Base-by-base conservation (phyloP, 2,888 invertebrate genomes). In the Acrocyrtus sp. region DNA sequence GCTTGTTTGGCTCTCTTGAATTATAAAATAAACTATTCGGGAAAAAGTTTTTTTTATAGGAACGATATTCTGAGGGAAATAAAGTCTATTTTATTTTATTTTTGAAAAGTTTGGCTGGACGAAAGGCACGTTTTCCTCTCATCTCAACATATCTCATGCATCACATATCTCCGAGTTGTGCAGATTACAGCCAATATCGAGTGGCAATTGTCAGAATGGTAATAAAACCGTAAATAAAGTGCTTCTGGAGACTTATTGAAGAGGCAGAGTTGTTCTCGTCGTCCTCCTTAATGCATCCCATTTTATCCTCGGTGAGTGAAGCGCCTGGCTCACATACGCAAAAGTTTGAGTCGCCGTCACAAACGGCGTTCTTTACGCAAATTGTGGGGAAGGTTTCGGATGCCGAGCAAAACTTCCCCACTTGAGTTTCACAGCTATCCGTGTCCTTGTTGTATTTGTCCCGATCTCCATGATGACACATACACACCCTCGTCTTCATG, bases 391-490 rank as follows among this genome's bases (percentile, higher is more conserved):
- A 75, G 21, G 67, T 70, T 8, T 73, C 68, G 0, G 60, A 60
- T 2, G 47, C 26, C 17, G 56, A 66, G 34, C 77, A 77, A 47
- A 73, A 73, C 51, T 58, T 67, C 26, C 77, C 77, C 0, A 75
- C 56, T 77, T 73, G 69, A 1, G 75, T 77, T 54, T 77, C 77
- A 41, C 77, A 77, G 15, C 75, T 27, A 51, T 60, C 63, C 26
- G 27, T 34, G 5, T 54, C 29, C 8, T 29, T 19, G 45, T 75
- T 67, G 56, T 58, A 75, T 4, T 63, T 21, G 43, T 77, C 77
- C 8, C 77, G 34, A 10, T 62, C 67, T 47, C 54, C 77, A 48
- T 77, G 77, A 56, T 77, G 77, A 54, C 77, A 77, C 41, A 50
- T 60, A 22, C 77, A 77, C 0, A 41, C 48, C n/a, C 34, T 43